These are phyloP conservation scores for Bombus vancouverensis DNA, from an alignment of 1,140 invertebrate species.

Conservation along the genomic window DNA sequence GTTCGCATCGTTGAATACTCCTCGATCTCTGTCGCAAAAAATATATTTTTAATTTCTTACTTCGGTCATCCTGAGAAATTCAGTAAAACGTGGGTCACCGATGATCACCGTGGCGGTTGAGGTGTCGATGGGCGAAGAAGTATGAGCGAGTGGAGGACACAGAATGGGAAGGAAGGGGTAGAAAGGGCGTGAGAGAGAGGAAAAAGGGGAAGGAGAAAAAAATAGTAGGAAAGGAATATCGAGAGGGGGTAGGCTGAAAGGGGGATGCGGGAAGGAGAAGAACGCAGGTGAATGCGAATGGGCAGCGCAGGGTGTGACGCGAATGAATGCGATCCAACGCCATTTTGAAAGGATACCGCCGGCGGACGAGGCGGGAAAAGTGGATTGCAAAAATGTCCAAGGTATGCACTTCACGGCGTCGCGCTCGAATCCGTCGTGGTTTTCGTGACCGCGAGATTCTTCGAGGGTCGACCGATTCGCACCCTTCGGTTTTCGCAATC, in stretches of 20 bases:
- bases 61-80: too few species aligned
- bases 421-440: not conserved
- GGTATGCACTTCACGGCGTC: not conserved
- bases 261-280: conserved; percentile 50
- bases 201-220: too few species aligned
- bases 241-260: conserved; percentile 28
- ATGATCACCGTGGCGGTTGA: too few species aligned
- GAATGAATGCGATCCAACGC: conserved; percentile 61
- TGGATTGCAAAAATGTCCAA: conserved; percentile 33
- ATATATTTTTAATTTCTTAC: too few species aligned
- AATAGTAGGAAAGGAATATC: not conserved
- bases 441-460: conserved; percentile 3
- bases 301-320: conserved; percentile 66
- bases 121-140: not conserved
- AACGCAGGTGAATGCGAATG: conserved; percentile 64
- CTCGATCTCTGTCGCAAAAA: too few species aligned
- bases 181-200: not conserved
- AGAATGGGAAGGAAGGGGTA: not conserved
- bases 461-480: not conserved
- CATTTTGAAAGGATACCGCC: conserved; percentile 68
- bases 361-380: conserved; percentile 21
- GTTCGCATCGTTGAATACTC: too few species aligned
- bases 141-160: not conserved
- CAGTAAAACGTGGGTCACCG: too few species aligned
- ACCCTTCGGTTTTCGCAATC: not conserved